phyloP scores from a whole-genome alignment of 2,888 invertebrate species.

The Lepidocyrtinus sp. region DNA sequence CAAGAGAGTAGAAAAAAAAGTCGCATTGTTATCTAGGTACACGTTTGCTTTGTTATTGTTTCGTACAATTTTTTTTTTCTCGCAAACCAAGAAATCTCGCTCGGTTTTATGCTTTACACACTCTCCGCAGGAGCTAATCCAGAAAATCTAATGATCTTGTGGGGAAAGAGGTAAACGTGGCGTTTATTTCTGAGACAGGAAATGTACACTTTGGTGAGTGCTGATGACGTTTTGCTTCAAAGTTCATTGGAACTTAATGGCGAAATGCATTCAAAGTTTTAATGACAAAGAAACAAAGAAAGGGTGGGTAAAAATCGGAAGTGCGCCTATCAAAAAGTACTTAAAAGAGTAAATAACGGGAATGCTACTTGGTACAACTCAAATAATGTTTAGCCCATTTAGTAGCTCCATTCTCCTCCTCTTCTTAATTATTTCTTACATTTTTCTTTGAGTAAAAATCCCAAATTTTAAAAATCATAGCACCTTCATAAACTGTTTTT shows the following conservation, averaged over 20 bases:
- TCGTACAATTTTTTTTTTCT: not conserved
- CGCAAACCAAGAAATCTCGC: not conserved
- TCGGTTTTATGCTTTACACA: slow-evolving; percentile 60
- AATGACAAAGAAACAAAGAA: not conserved
- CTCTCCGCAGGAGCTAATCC: slow-evolving; percentile 55
- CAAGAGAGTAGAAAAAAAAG: slow-evolving; percentile 23
- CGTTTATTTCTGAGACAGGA: not conserved
- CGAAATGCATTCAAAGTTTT: too few relatives aligned
- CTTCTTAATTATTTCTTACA: not conserved
- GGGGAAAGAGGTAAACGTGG: not conserved
- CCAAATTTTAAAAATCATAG: not conserved
- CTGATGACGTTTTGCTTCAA: too few relatives aligned
- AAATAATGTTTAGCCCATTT: too few relatives aligned
- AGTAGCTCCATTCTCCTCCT: not conserved
- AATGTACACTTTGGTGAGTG: too few relatives aligned
- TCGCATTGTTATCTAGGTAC: slow-evolving; percentile 10
- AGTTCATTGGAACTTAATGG: too few relatives aligned
- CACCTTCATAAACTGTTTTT: not conserved
- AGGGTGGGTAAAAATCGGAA: not conserved
- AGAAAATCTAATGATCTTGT: slow-evolving; percentile 19
- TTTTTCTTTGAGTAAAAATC: not conserved
- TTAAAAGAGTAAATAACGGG: not conserved
- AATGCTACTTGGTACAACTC: too few relatives aligned
- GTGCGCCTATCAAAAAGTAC: not conserved
- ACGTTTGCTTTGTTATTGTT: not conserved